Evolutionary conservation across 2,888 invertebrate genomes (phyloP), one percentile per base, ranked within the genome.

Genomic region (Apamea epomidion): DNA sequence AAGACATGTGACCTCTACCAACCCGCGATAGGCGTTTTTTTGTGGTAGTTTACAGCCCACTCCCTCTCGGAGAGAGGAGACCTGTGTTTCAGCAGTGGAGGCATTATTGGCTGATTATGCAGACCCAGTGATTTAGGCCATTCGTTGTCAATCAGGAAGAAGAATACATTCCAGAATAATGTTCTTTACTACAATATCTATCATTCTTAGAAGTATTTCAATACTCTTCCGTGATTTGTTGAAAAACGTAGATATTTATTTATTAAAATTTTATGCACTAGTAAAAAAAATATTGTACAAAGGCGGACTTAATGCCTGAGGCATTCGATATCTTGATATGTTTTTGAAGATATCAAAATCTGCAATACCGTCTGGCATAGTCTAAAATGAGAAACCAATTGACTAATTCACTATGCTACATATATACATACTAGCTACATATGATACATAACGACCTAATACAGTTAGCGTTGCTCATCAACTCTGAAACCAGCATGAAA

Each of bases 401-500:
- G 12, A 16, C 18, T 37, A 37, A 67, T n/a, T n/a, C 6, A 42
- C 6, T 12, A 54, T n/a, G 4, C 21, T 73, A 32, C 5, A 29
- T 18, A 64, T 45, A n/a, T n/a, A n/a, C n/a, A n/a, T n/a, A n/a
- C n/a, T n/a, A 32, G 4, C 21, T 73, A 32, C 5, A 29, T 18
- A 64, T 45, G 29, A 69, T n/a, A 73, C 42, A 70, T 71, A 77
- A 83, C 51, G 37, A 72, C 60, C 4, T 77, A 77, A 82, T 54
- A 45, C 51, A 83, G 37, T 83, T 68, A 83, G 54, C 67, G 45
- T 72, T 78, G 51, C 84, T 78, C 78, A 83, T 83, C 78, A 83
- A 84, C 70, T 72, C 71, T 62, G 67, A 37, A 77, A 62, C 84
- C 82, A 68, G 67, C 78, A 45, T 54, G 82, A 72, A 83, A 67